Percentiles rank a stretch among this genome's conserved stretches.
Conservation (phyloP, 1,140 invertebrate genomes). For the Drosophila azteca region DNA sequence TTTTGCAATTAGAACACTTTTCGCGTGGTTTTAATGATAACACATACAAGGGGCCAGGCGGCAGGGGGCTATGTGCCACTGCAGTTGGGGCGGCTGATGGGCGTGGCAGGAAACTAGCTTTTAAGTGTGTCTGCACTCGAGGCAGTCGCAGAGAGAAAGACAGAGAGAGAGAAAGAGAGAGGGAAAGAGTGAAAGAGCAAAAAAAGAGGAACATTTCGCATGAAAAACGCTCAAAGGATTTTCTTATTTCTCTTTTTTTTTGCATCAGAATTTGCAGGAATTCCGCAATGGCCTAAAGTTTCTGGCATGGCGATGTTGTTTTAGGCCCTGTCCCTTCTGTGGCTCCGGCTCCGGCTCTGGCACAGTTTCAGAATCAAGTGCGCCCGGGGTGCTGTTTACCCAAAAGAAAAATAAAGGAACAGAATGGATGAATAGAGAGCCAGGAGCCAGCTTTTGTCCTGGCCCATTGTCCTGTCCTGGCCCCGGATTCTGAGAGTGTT, state of each 20-base stretch:
- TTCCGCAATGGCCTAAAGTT: background rate
- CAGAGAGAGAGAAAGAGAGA: background rate
- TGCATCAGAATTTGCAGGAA: slow-evolving; percentile 41
- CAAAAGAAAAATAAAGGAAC: background rate
- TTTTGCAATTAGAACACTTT: slow-evolving; percentile 81
- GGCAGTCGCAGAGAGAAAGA: slow-evolving; percentile 1
- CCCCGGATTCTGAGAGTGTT: too few species aligned
- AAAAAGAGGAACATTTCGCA: slow-evolving; percentile 40
- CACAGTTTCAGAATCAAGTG: slow-evolving; percentile 62
- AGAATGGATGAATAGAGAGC: too few species aligned
- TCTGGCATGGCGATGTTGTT: slow-evolving; percentile 27
- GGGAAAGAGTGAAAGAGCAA: background rate
- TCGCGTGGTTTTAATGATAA: slow-evolving; percentile 76
- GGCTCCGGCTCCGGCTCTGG: slow-evolving; percentile 1
- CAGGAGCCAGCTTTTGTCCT: too few species aligned
- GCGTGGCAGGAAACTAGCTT: slow-evolving; percentile 76
- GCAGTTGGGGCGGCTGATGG: slow-evolving; percentile 34
- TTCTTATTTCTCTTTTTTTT: slow-evolving; percentile 11
- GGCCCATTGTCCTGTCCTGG: too few species aligned
- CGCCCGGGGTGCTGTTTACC: slow-evolving; percentile 10
- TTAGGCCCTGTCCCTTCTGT: slow-evolving; percentile 34
- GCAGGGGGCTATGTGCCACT: slow-evolving; percentile 1
- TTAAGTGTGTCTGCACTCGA: slow-evolving; percentile 71
- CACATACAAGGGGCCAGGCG: slow-evolving; percentile 22
- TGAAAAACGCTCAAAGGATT: slow-evolving; percentile 48